phyloP scores from a whole-genome alignment of 2,888 invertebrate species.

The Arrhopalites spinosus region DNA sequence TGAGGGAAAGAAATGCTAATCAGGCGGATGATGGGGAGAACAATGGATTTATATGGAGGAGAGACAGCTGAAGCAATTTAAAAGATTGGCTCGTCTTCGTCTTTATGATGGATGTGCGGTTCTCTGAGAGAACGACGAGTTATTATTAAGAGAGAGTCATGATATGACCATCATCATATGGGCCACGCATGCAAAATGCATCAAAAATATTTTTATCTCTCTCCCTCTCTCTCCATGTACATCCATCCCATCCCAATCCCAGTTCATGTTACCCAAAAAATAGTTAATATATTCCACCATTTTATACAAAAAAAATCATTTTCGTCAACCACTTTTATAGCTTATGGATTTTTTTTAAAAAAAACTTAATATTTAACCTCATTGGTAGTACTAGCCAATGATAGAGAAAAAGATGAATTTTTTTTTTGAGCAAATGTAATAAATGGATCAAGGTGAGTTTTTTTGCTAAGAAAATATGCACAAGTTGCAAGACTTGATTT shows the following conservation, averaged over 20 bases:
- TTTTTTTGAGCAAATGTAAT: no score
- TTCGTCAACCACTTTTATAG: no score
- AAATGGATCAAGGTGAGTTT: no score
- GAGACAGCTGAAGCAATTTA: constrained; percentile 35
- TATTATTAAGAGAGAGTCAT: constrained; percentile 5
- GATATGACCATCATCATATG: constrained; percentile 7
- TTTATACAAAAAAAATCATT: no score
- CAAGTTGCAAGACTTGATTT: no score
- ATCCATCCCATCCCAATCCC: background rate
- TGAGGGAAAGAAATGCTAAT: constrained; percentile 21
- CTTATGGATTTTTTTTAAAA: no score
- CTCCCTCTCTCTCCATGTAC: background rate
- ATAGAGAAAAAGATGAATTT: no score
- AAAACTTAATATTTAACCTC: no score
- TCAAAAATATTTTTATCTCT: background rate
- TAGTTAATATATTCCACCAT: no score
- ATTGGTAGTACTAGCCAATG: no score
- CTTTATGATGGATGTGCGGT: constrained; percentile 28
- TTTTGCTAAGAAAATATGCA: no score
- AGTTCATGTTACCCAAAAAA: no score
- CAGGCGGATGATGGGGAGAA: constrained; percentile 21
- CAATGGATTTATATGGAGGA: constrained; percentile 18
- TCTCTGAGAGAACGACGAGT: background rate
- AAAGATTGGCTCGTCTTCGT: constrained; percentile 23
- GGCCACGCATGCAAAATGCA: constrained; percentile 13